A percentile compares a stretch with the other conserved stretches of the same genome.
These are phyloP conservation scores for Neoitamus cyanurus DNA, from an alignment of 2,888 invertebrate genomes.

Conservation along the genomic window DNA sequence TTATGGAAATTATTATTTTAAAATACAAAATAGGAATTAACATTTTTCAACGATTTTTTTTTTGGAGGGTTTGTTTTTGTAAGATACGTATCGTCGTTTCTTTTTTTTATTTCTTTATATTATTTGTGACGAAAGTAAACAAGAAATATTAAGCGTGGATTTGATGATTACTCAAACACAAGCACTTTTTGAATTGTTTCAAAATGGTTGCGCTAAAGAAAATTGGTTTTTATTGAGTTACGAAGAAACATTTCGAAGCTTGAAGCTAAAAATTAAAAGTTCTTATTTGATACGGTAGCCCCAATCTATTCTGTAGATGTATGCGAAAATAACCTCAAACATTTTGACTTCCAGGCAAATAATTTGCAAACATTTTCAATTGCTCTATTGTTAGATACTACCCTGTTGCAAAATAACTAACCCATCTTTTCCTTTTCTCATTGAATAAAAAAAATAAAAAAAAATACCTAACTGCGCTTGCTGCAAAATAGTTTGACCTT, in stretches of 20 bases:
- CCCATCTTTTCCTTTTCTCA: too few species aligned
- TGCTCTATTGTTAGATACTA: too few species aligned
- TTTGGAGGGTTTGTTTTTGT: conserved; percentile 29
- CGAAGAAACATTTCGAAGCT: neutral
- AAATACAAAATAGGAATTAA: conserved; percentile 11
- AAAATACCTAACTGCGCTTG: too few species aligned
- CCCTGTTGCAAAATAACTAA: too few species aligned
- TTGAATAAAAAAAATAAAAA: too few species aligned
- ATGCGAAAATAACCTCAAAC: neutral
- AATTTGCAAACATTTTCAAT: too few species aligned
- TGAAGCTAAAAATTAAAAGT: neutral
- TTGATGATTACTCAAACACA: neutral
- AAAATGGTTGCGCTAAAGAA: neutral
- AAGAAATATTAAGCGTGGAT: conserved; percentile 8
- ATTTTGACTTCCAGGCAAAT: too few species aligned
- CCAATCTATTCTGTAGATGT: too few species aligned
- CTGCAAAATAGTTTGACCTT: too few species aligned
- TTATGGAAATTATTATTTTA: neutral
- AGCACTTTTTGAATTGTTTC: neutral
- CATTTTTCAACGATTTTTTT: conserved; percentile 21
- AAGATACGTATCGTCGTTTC: conserved; percentile 39
- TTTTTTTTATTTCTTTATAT: neutral
- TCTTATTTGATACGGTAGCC: neutral
- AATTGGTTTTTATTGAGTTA: neutral
- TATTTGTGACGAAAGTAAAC: neutral